Conservation (phyloP, 2,888 invertebrate species). For the Encarsia formosa region DNA sequence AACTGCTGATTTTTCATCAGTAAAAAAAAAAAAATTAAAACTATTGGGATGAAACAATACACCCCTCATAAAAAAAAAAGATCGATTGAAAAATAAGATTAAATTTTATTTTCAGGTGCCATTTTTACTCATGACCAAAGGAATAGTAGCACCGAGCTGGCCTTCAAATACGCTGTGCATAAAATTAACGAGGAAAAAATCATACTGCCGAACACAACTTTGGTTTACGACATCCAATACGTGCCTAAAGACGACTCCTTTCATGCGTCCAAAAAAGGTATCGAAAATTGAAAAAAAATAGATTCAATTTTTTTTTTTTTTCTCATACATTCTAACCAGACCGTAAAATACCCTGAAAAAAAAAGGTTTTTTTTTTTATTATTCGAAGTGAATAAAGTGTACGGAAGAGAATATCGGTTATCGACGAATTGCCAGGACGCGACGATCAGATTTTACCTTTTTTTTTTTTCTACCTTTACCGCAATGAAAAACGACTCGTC, state of each 20-base stretch:
- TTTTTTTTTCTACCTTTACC: not conserved
- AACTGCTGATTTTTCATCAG: not conserved
- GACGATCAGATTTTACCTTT: slow-evolving; percentile 5
- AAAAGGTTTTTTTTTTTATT: not conserved
- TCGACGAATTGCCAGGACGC: slow-evolving; percentile 1
- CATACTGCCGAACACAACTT: slow-evolving; percentile 67
- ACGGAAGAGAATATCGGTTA: not conserved
- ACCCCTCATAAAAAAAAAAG: not conserved
- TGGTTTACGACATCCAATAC: slow-evolving; percentile 72
- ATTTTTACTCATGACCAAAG: slow-evolving; percentile 71
- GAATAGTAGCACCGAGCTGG: slow-evolving; percentile 67
- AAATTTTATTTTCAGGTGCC: slow-evolving; percentile 57
- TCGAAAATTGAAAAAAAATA: not conserved
- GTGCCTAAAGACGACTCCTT: slow-evolving; percentile 74
- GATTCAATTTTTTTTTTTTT: not conserved
- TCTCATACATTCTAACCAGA: not conserved
- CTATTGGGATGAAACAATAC: too few species aligned
- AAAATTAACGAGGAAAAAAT: slow-evolving; percentile 71
- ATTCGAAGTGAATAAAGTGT: not conserved
- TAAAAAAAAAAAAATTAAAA: too few species aligned
- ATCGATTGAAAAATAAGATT: not conserved
- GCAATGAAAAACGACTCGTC: slow-evolving; percentile 10
- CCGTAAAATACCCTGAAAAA: not conserved
- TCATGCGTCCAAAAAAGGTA: slow-evolving; percentile 72
- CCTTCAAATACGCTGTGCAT: slow-evolving; percentile 77